Evolutionary conservation across 2,888 invertebrate species (phyloP).

Genomic region (Drosophila mettleri): DNA sequence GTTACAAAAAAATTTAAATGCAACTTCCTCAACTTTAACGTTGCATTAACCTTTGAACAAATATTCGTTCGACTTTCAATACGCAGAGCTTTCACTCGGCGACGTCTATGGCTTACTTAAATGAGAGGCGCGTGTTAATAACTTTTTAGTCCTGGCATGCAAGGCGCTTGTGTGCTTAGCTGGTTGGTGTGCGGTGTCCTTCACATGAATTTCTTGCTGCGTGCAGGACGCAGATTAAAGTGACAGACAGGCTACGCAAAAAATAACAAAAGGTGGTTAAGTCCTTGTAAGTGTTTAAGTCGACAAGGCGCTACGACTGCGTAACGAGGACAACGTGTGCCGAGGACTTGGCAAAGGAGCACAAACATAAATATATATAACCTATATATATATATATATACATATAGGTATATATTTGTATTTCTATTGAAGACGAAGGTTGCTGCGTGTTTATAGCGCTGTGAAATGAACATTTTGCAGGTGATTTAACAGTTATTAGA

Average conservation of each 20-base stretch:
- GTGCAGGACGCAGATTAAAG: slow-evolving; percentile 73
- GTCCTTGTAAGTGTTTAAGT: slow-evolving; percentile 82
- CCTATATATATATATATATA: background rate
- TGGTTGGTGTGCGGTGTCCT: slow-evolving; percentile 56
- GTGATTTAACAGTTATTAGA: slow-evolving; percentile 81
- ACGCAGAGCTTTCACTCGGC: background rate
- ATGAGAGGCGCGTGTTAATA: slow-evolving; percentile 76
- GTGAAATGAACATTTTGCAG: slow-evolving; percentile 82
- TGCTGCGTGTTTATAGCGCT: slow-evolving; percentile 75
- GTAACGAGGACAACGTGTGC: slow-evolving; percentile 47
- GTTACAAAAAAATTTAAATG: background rate
- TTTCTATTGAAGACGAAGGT: background rate
- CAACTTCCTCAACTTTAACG: background rate
- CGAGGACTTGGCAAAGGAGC: background rate
- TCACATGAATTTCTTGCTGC: slow-evolving; percentile 60
- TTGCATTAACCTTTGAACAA: background rate
- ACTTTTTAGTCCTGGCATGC: slow-evolving; percentile 72
- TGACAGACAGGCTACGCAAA: slow-evolving; percentile 75
- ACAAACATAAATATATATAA: background rate
- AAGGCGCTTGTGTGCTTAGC: slow-evolving; percentile 16
- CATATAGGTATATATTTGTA: background rate
- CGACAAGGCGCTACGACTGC: slow-evolving; percentile 61
- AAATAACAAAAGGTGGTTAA: slow-evolving; percentile 77
- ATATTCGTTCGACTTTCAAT: background rate
- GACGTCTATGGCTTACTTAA: slow-evolving; percentile 70